Evolutionary conservation across 2,888 invertebrate genomes (phyloP), one percentile per base, ranked within the genome.

Genomic region (Corbicula japonica): DNA sequence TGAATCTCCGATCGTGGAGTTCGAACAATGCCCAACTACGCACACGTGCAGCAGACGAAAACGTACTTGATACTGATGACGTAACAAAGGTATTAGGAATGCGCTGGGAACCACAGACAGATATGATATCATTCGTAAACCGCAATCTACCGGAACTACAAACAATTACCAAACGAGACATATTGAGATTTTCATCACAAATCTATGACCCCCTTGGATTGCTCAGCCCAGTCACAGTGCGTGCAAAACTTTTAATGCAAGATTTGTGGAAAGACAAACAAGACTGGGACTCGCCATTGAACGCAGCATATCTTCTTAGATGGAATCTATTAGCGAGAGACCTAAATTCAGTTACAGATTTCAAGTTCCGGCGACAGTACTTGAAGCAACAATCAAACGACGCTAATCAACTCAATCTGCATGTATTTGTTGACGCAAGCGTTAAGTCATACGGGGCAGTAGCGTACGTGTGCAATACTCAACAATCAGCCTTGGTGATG

Each of bases 151-250:
- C 60, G 4, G 15, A 1, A 2, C 18, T 10, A 15, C 6, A 62
- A 6, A 62, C 28, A 26, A 1, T 71, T 6, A 66, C 66, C 2
- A 76, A 71, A 30, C 32, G 71, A 54, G 66, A 54, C 15, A 54
- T 71, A 21, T 38, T 63, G 30, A 69, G 18, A 26, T 8, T 0
- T 23, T 21, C 71, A 32, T 62, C 78, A n/a, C 68, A 32, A 15
- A 63, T 78, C 2, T 72, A 75, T 48, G 78, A 72, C 50, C 63
- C 63, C 4, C 46, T 70, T 23, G 69, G 70, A 8, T 30, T 69
- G 12, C 62, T 75, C 15, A 44, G 58, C 38, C 70, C 76, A 5
- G 63, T 75, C 18, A 58, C 75, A 21, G 38, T 76, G 28, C 41
- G 52, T 54, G 76, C 76, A 1, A 76, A 76, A 38, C 23, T 76